Conservation (phyloP, 2,797 vertebrate species). For the Channa striata region DNA sequence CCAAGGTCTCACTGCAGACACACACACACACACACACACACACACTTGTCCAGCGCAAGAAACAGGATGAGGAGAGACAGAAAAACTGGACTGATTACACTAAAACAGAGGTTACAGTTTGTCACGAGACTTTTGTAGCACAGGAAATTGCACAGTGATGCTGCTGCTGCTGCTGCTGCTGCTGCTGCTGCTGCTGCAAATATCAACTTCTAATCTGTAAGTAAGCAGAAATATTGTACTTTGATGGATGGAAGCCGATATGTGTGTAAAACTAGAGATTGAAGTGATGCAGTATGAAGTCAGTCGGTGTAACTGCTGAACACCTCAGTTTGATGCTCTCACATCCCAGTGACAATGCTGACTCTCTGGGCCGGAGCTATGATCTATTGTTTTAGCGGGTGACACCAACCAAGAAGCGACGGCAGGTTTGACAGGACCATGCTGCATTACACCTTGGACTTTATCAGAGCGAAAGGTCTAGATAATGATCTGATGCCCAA, state of each 20-base stretch:
- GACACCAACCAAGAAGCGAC: constrained; percentile 31
- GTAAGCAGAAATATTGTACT: constrained; percentile 14
- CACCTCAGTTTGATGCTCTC: constrained; percentile 36
- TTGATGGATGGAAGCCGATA: constrained; percentile 3
- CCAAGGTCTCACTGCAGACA: constrained; percentile 71
- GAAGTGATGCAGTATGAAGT: constrained; percentile 25
- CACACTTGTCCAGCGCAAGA: constrained; percentile 30
- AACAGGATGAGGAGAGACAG: constrained; percentile 64
- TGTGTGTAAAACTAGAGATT: constrained; percentile 8
- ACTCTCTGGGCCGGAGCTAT: constrained; percentile 50
- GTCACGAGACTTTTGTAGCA: background rate
- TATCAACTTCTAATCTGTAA: constrained; percentile 1
- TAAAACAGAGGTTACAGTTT: constrained; percentile 10
- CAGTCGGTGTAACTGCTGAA: constrained; percentile 33
- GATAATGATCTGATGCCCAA: constrained; percentile 69
- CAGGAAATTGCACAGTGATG: background rate
- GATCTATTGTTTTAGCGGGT: constrained; percentile 63
- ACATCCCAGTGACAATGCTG: constrained; percentile 47
- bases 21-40: constrained; percentile 34
- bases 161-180: background rate
- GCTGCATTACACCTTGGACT: constrained; percentile 54
- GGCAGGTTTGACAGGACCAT: constrained; percentile 50
- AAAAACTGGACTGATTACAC: background rate
- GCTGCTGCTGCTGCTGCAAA: constrained; percentile 4
- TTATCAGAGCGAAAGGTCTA: constrained; percentile 57